Conservation (phyloP, 2,888 invertebrate species). For the Dermolepida albohirtum region DNA sequence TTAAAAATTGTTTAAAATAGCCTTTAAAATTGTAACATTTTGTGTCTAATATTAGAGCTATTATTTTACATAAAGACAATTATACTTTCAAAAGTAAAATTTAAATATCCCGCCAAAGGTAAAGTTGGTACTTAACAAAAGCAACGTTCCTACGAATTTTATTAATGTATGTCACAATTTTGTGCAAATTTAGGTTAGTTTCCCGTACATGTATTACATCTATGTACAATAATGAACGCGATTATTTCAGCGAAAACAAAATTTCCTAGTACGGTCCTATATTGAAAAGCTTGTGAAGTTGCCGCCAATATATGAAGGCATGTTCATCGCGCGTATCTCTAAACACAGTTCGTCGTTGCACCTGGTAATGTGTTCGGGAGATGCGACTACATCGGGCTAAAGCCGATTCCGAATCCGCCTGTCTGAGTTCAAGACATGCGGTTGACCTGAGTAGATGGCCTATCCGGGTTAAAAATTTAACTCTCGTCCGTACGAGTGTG, state of each 20-base stretch:
- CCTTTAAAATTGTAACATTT: no score
- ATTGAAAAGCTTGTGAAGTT: slow-evolving; percentile 39
- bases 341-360: slow-evolving; percentile 46
- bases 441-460: slow-evolving; percentile 39
- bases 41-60: no score
- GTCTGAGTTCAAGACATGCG: slow-evolving; percentile 43
- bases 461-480: slow-evolving; percentile 40
- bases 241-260: neutral
- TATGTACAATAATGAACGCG: neutral
- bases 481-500: slow-evolving; percentile 31
- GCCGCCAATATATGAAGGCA: slow-evolving; percentile 39
- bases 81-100: no score
- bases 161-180: no score
- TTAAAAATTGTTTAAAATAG: no score
- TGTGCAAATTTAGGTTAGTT: no score
- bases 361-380: slow-evolving; percentile 48
- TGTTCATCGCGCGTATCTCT: slow-evolving; percentile 45
- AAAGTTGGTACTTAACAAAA: no score
- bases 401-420: slow-evolving; percentile 44
- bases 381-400: slow-evolving; percentile 45
- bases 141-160: no score
- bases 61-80: no score
- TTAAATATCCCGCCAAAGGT: no score
- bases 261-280: slow-evolving; percentile 34
- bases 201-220: no score